phyloP scores from a whole-genome alignment of 2,113 vertebrate genomes.

The Trichomycterus rosablanca region DNA sequence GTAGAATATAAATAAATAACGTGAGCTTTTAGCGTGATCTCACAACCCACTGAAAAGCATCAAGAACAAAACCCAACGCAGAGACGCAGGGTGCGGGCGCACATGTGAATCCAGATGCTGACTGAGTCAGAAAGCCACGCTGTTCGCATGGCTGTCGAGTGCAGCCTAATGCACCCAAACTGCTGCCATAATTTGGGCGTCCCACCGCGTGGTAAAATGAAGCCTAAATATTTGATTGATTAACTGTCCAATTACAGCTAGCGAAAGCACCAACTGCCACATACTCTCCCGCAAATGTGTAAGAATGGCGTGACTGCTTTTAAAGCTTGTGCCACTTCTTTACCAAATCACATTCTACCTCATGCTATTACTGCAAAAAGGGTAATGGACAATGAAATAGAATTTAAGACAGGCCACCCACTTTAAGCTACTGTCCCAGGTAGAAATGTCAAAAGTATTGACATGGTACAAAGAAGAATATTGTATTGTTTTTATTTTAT shows the following conservation, averaged over 20 bases:
- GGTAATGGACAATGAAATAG: not conserved
- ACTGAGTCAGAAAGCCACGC: constrained; percentile 45
- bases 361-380: constrained; percentile 8
- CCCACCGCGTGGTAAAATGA: constrained; percentile 68
- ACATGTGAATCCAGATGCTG: constrained; percentile 39
- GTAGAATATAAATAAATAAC: constrained; percentile 12
- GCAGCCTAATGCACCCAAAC: constrained; percentile 63
- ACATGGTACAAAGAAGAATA: too few relatives aligned
- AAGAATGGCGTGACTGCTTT: constrained; percentile 28
- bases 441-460: too few relatives aligned
- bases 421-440: too few relatives aligned
- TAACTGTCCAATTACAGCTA: constrained; percentile 66
- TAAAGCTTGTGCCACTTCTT: constrained; percentile 17
- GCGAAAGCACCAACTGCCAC: constrained; percentile 54
- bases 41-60: constrained; percentile 61
- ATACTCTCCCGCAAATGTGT: constrained; percentile 30
- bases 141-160: constrained; percentile 53
- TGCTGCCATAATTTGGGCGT: constrained; percentile 69
- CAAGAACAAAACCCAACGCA: constrained; percentile 50
- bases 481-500: too few relatives aligned
- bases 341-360: not conserved
- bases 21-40: constrained; percentile 57
- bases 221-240: constrained; percentile 79
- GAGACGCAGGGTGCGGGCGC: constrained; percentile 19
- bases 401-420: not conserved